Evolutionary conservation across 2,797 vertebrate species (phyloP).

Genomic region (Avahi laniger): DNA sequence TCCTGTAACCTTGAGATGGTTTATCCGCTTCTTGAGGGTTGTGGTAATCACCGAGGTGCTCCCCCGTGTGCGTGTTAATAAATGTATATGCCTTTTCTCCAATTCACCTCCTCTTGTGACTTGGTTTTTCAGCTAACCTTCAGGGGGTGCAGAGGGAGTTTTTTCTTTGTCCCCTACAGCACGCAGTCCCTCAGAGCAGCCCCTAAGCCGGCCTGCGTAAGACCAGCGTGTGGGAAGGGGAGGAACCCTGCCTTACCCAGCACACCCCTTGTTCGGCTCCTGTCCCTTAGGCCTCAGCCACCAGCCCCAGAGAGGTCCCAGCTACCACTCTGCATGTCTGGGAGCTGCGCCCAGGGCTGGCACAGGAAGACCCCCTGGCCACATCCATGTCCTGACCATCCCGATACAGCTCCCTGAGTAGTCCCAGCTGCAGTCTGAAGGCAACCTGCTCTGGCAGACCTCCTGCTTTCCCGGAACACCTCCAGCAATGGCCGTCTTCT

Average conservation of each 20-base stretch:
- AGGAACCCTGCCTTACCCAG: rapidly evolving
- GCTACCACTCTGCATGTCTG: not conserved
- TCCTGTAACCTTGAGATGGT: not conserved
- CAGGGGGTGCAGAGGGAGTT: not conserved
- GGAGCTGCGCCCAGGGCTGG: not conserved
- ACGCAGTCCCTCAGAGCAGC: not conserved
- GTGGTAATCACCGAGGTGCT: not conserved
- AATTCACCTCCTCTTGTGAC: not conserved
- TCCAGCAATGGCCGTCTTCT: not conserved
- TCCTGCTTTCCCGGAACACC: not conserved
- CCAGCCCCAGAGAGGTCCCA: not conserved
- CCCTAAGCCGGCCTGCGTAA: not conserved
- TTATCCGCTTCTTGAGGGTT: not conserved
- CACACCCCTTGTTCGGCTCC: no score
- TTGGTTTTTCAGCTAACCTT: not conserved
- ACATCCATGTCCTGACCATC: rapidly evolving
- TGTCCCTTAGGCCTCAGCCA: not conserved
- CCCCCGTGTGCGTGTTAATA: not conserved
- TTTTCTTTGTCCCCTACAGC: not conserved
- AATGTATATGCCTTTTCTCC: not conserved
- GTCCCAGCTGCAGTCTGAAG: not conserved
- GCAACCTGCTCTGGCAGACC: not conserved
- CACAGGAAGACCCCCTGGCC: not conserved
- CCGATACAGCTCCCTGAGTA: not conserved
- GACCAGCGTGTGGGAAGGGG: no score